phyloP scores from a whole-genome alignment of 2,113 vertebrate species.

The Rhinoderma darwinii region DNA sequence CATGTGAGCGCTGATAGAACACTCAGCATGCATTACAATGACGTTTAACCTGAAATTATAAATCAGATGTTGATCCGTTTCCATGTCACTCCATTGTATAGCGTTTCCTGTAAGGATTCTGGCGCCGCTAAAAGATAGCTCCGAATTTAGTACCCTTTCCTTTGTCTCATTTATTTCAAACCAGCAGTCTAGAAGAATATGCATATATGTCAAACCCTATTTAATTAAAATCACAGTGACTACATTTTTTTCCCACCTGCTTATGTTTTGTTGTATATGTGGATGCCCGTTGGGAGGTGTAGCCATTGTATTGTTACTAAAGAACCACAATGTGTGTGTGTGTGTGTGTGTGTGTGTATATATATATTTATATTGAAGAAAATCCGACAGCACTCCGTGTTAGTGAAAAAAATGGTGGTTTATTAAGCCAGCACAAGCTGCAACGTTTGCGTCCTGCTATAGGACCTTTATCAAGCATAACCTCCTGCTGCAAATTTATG shows the following conservation, averaged over 20 bases:
- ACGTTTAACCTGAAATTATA: slow-evolving; percentile 40
- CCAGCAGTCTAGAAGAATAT: neutral
- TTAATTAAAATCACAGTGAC: neutral
- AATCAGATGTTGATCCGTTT: slow-evolving; percentile 33
- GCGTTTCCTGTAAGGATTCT: neutral
- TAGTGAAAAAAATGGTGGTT: no score
- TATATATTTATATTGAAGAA: no score
- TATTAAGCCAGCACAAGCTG: no score
- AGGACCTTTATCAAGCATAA: no score
- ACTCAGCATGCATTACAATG: slow-evolving; percentile 48
- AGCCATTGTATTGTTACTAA: no score
- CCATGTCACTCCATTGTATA: slow-evolving; percentile 4
- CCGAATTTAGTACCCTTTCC: neutral
- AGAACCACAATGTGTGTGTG: no score
- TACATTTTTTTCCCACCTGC: neutral
- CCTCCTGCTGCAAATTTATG: no score
- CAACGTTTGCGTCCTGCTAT: no score
- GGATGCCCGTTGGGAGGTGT: no score
- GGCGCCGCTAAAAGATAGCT: neutral
- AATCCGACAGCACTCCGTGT: no score
- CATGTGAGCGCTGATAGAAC: slow-evolving; percentile 28
- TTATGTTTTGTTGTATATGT: no score
- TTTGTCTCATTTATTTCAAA: neutral
- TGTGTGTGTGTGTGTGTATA: no score
- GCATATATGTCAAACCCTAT: neutral